Evolutionary conservation across 2,888 invertebrate species (phyloP).

Genomic region (Troilus luridus): DNA sequence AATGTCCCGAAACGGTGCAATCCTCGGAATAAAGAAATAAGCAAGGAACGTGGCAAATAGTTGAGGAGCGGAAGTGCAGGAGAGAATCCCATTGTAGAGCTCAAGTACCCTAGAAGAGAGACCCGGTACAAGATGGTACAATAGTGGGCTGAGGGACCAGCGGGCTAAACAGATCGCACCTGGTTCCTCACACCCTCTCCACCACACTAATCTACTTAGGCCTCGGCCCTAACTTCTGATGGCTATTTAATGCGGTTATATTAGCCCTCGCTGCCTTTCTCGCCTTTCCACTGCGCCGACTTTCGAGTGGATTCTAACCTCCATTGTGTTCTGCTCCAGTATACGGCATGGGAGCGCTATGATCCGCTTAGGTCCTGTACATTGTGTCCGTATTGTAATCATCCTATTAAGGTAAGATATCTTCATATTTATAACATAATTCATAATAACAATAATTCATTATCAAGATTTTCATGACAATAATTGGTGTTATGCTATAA

Average conservation of each 20-base stretch:
- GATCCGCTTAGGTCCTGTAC: neutral
- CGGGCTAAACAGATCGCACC: constrained; percentile 42
- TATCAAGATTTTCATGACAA: too few species aligned
- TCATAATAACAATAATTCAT: too few species aligned
- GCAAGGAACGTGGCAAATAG: constrained; percentile 16
- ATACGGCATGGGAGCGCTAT: neutral
- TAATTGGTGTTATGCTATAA: too few species aligned
- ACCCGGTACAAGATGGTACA: neutral
- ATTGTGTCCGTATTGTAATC: neutral
- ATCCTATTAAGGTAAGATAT: too few species aligned
- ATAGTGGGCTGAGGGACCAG: neutral
- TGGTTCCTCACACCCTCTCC: constrained; percentile 46
- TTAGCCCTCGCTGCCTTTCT: constrained; percentile 20
- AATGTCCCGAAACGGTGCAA: neutral
- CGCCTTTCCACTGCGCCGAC: neutral
- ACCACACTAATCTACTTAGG: constrained; percentile 44
- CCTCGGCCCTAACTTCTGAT: constrained; percentile 44
- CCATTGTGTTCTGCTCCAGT: neutral
- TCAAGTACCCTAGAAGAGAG: neutral
- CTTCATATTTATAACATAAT: too few species aligned
- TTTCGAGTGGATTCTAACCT: neutral
- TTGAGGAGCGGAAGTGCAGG: constrained; percentile 23
- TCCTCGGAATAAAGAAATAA: neutral
- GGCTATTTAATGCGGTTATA: constrained; percentile 46
- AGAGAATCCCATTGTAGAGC: neutral